Evolutionary conservation across 30 jellyfish, hydroid and myxozoan species (phyloP).

Genomic region (Aurelia sp.): DNA sequence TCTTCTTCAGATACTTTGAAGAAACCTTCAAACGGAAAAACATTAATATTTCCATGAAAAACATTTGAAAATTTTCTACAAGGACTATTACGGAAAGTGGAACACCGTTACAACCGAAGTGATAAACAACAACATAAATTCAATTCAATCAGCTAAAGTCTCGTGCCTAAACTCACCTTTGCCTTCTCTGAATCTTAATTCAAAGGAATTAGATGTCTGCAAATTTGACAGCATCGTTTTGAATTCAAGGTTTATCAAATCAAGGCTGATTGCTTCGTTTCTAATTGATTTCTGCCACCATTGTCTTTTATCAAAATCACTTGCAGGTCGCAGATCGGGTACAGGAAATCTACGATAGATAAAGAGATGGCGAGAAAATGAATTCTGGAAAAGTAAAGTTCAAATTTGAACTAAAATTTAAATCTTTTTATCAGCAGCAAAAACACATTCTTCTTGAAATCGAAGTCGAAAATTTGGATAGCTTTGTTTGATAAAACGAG

Average conservation of each 20-base stretch:
- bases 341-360: conserved; percentile 78
- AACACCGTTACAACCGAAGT: too few species aligned
- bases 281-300: conserved; percentile 96
- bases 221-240: conserved; percentile 61
- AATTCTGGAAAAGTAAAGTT: too few species aligned
- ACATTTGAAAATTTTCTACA: too few species aligned
- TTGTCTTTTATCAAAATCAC: conserved; percentile 90
- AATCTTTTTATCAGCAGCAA: too few species aligned
- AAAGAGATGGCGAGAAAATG: not conserved
- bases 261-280: conserved; percentile 63
- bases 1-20: conserved; percentile 50
- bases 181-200: conserved; percentile 79
- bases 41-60: too few species aligned
- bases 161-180: conserved; percentile 52
- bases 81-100: too few species aligned
- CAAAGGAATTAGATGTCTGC: conserved; percentile 60
- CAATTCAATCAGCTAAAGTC: too few species aligned
- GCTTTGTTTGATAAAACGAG: too few species aligned
- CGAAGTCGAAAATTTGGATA: too few species aligned
- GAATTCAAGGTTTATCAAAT: conserved; percentile 63
- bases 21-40: conserved; percentile 31
- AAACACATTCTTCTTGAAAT: too few species aligned
- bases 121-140: too few species aligned
- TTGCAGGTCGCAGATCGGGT: conserved; percentile 97
- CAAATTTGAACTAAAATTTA: too few species aligned